Conservation (phyloP, 2,797 vertebrate genomes). For the Limosa lapponica region DNA sequence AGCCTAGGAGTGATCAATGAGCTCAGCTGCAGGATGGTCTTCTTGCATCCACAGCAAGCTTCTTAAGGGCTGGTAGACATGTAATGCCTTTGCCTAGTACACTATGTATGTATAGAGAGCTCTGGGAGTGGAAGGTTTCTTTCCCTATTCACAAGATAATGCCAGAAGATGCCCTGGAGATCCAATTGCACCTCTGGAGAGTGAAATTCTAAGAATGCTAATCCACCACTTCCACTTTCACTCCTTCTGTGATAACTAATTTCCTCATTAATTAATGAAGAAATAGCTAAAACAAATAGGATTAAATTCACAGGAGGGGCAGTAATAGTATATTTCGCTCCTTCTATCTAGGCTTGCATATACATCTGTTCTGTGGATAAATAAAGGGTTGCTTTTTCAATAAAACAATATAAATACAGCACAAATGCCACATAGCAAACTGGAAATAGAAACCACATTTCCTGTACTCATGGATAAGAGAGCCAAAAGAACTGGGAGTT, state of each 20-base stretch:
- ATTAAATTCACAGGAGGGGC: slow-evolving; percentile 79
- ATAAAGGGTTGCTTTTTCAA: background rate
- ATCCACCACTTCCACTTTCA: background rate
- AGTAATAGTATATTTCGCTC: slow-evolving; percentile 57
- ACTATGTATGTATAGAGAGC: background rate
- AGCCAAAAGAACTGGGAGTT: background rate
- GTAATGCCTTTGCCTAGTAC: background rate
- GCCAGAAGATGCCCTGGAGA: background rate
- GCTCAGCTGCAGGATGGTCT: background rate
- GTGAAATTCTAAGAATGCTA: background rate
- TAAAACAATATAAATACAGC: background rate
- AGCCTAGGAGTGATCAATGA: background rate
- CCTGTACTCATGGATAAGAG: background rate
- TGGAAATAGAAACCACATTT: background rate
- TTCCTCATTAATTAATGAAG: slow-evolving; percentile 79
- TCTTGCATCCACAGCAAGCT: background rate
- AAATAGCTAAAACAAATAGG: slow-evolving; percentile 77
- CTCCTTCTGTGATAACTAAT: background rate
- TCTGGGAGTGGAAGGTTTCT: background rate
- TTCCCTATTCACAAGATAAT: background rate
- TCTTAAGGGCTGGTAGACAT: background rate
- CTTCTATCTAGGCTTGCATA: slow-evolving; percentile 73
- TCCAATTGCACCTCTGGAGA: background rate
- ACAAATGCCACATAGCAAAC: background rate
- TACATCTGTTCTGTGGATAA: slow-evolving; percentile 10